Evolutionary conservation across 2,888 invertebrate species (phyloP).

Genomic region (Lithosia quadra): DNA sequence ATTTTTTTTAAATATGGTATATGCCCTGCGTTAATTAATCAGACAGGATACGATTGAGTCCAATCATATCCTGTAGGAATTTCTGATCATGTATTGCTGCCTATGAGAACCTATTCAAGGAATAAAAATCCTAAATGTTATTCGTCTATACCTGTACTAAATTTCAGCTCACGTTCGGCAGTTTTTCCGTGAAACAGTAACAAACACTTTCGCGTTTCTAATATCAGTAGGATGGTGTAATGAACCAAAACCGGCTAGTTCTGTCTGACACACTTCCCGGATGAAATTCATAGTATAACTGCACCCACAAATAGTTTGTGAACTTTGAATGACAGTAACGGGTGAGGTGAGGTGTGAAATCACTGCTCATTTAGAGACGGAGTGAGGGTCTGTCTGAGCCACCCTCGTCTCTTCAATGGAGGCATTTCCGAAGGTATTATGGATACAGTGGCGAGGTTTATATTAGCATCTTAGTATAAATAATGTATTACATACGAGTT

Average conservation of each 20-base stretch:
- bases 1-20: not conserved
- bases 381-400: conserved; percentile 39
- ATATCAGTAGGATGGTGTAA: too few species aligned
- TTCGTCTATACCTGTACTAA: too few species aligned
- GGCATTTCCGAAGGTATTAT: conserved; percentile 40
- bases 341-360: conserved; percentile 60
- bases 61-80: too few species aligned
- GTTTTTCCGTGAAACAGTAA: too few species aligned
- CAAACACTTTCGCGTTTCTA: too few species aligned
- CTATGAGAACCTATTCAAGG: too few species aligned
- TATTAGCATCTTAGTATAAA: not conserved
- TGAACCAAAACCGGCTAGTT: conserved; percentile 20
- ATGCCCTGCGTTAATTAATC: too few species aligned
- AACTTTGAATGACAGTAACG: conserved; percentile 60
- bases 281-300: conserved; percentile 46
- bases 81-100: too few species aligned
- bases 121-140: too few species aligned
- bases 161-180: too few species aligned
- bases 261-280: conserved; percentile 41
- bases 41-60: too few species aligned
- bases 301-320: conserved; percentile 55
- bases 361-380: conserved; percentile 58
- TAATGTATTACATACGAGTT: not conserved
- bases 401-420: conserved; percentile 43
- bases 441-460: conserved; percentile 24